Conservation (phyloP, 2,113 vertebrate species). For the Amia ocellicauda region DNA sequence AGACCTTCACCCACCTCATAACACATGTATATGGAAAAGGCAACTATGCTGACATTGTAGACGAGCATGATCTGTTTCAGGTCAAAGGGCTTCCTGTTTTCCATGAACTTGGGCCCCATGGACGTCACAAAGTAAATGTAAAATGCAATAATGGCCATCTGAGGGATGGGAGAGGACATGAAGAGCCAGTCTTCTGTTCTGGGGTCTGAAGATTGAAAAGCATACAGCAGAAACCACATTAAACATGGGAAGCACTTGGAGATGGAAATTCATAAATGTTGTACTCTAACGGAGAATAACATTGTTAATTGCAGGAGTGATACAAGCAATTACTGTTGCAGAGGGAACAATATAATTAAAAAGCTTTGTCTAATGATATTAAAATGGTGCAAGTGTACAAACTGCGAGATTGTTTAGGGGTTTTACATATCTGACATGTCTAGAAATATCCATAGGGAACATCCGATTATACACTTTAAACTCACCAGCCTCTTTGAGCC, state of each 20-base stretch:
- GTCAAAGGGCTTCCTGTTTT: constrained; percentile 89
- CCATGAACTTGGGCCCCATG: constrained; percentile 89
- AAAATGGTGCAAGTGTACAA: no score
- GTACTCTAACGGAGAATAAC: not conserved
- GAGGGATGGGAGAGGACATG: constrained; percentile 88
- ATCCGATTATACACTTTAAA: constrained; percentile 27
- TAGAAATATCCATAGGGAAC: no score
- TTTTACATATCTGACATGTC: no score
- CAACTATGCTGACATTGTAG: constrained; percentile 88
- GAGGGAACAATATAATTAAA: no score
- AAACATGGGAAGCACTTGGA: not conserved
- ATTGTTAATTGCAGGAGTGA: not conserved
- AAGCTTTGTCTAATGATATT: no score
- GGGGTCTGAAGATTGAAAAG: constrained; percentile 83
- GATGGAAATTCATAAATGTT: no score
- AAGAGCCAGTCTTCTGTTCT: constrained; percentile 80
- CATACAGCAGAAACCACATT: no score
- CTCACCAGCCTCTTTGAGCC: constrained; percentile 88
- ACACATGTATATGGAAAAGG: constrained; percentile 86
- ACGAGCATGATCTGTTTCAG: constrained; percentile 76
- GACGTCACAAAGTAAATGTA: constrained; percentile 90
- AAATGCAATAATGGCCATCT: constrained; percentile 73
- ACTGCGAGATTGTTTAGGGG: no score
- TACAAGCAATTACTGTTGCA: not conserved
- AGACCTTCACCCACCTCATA: constrained; percentile 90